phyloP scores from a whole-genome alignment of 37 sponge, comb jelly and placozoan species.

The Mnemiopsis leidyi region DNA sequence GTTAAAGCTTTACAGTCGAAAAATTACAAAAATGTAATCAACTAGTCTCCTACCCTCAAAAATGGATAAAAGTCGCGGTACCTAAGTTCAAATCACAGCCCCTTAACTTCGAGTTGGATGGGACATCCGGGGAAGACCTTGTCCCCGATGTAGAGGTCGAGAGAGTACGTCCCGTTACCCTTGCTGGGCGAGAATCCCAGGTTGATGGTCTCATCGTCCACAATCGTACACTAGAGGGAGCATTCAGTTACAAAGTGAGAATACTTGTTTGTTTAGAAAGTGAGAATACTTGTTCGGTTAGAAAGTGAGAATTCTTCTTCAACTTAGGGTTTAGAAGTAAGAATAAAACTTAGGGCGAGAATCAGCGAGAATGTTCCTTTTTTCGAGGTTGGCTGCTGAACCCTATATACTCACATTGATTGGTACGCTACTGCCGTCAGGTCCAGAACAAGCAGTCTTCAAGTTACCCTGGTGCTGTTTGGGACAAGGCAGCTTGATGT shows the following conservation, averaged over 20 bases:
- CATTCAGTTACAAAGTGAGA: background rate
- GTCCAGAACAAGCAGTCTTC: background rate
- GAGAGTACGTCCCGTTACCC: conserved; percentile 56
- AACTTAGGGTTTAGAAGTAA: too few relatives aligned
- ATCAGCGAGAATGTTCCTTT: background rate
- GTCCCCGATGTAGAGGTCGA: conserved; percentile 19
- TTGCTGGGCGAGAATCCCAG: conserved; percentile 24
- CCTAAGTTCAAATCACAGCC: background rate
- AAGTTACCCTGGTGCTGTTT: conserved; percentile 28
- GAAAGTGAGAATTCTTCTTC: background rate
- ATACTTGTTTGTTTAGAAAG: conserved; percentile 21
- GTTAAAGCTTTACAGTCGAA: too few relatives aligned
- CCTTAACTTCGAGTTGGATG: conserved; percentile 47
- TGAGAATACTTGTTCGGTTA: background rate
- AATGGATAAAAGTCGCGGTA: too few relatives aligned
- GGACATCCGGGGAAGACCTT: conserved; percentile 62
- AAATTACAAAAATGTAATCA: too few relatives aligned
- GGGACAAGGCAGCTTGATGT: conserved; percentile 29
- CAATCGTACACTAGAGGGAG: background rate
- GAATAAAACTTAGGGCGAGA: background rate
- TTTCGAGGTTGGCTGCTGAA: background rate
- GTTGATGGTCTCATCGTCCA: conserved; percentile 18
- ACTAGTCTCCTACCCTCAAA: too few relatives aligned
- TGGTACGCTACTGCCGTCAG: background rate
- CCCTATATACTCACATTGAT: background rate